Base-by-base conservation (phyloP, 2,888 invertebrate genomes). In the Macropis europaea region DNA sequence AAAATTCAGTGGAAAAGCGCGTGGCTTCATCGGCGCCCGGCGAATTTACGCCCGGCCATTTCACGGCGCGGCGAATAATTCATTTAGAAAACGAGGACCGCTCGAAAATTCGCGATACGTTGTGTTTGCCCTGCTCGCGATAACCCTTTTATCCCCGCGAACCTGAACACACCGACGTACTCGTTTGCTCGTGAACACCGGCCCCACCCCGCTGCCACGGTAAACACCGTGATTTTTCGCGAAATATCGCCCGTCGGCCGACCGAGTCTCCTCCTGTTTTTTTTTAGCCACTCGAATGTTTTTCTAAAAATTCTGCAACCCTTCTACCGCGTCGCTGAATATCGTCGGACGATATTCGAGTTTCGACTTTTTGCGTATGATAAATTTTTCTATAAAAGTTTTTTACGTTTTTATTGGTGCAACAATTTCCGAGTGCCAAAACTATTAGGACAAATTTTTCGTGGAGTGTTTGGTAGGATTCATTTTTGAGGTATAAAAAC, bases 131-230 rank as follows among this genome's bases (percentile, higher is more conserved):
- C 17, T 42, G 43, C 67, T 59, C 30, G 48, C 60, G 30, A 56
- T 56, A 71, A 69, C 66, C 72, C 70, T 72, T 70, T 70, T 72
- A 62, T 62, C 70, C 56, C 11, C 15, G 59, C 22, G 32, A 9
- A 26, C 38, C 32, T 6, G 7, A 32, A 30, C 22, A 54, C 15
- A 15, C n/a, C n/a, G n/a, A n/a, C n/a, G 43, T 19, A 30, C 7
- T 47, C 38, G 56, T 43, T 67, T 62, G 45, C 63, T 45, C 32
- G 30, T 40, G 47, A 28, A 56, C n/a, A n/a, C 28, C 15, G 22
- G 32, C 19, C 28, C 17, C 34, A 36, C 7, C 26, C 19, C 30
- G 66, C n/a, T n/a, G n/a, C n/a, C 34, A 61, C 48, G 26, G 52
- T 34, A 43, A 53, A 53, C 66, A 59, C 24, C 38, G 42, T 13